Evolutionary conservation across 1,140 invertebrate species (phyloP).

Genomic region (Pentalonia nigronervosa): DNA sequence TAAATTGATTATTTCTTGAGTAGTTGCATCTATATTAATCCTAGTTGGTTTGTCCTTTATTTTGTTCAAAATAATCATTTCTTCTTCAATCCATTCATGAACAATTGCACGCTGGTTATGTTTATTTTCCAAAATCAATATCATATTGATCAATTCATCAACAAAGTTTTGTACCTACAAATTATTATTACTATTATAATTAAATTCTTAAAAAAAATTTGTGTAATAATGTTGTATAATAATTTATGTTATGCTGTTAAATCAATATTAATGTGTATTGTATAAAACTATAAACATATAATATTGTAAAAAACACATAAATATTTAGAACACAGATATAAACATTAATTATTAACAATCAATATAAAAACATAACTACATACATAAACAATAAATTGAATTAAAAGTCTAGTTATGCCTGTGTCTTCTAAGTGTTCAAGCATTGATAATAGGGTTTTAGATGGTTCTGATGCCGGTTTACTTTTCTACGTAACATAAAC

Average conservation of each 20-base stretch:
- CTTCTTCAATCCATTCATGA: conserved; percentile 32
- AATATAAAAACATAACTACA: neutral
- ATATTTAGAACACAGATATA: neutral
- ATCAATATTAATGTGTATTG: neutral
- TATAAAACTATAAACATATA: neutral
- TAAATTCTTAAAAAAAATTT: neutral
- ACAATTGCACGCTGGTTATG: neutral
- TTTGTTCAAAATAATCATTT: neutral
- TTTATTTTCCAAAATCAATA: conserved; percentile 40
- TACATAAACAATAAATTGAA: conserved; percentile 23
- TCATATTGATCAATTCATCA: conserved; percentile 20
- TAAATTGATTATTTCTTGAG: conserved; percentile 39
- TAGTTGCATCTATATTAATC: neutral
- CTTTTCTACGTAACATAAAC: conserved; percentile 31
- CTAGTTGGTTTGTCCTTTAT: conserved; percentile 41
- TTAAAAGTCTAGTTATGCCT: conserved; percentile 35
- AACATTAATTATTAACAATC: neutral
- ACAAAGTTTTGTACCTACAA: conserved; percentile 45
- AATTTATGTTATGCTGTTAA: neutral
- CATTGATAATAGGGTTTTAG: conserved; percentile 6
- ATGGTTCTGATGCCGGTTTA: neutral
- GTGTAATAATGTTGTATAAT: neutral
- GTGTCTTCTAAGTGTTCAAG: conserved; percentile 39
- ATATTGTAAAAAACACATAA: neutral
- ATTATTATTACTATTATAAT: neutral